Conservation (phyloP, 2,797 vertebrate genomes). For the Borostomias antarcticus region DNA sequence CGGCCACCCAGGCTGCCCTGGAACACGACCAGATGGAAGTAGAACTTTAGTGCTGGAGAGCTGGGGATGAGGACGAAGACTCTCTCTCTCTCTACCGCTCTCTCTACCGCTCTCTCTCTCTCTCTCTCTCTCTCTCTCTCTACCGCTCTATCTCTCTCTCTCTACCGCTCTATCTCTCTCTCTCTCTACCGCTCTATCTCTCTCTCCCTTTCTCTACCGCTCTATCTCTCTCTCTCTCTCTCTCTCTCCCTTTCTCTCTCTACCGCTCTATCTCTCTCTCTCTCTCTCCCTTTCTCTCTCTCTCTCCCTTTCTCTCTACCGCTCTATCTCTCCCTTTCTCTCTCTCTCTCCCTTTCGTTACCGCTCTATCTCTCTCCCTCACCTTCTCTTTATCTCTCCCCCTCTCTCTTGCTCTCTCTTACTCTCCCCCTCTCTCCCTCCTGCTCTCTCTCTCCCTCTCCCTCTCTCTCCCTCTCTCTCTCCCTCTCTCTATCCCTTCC, state of each 20-base stretch:
- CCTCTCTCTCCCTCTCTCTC: slow-evolving; percentile 24
- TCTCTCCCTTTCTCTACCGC: too few relatives aligned
- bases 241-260: slow-evolving; percentile 27
- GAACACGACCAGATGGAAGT: slow-evolving; percentile 99
- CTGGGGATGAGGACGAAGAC: slow-evolving; percentile 72
- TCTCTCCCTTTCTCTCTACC: slow-evolving; percentile 5
- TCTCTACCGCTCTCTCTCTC: slow-evolving; percentile 27
- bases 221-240: slow-evolving; percentile 40
- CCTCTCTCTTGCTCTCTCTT: too few relatives aligned
- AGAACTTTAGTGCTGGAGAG: slow-evolving; percentile 82
- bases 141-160: slow-evolving; percentile 26
- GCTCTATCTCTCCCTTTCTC: too few relatives aligned
- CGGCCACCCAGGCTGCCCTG: slow-evolving; percentile 98
- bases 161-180: too few relatives aligned
- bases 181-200: slow-evolving; percentile 26
- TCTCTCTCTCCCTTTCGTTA: too few relatives aligned
- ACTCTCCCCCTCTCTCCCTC: too few relatives aligned
- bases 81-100: slow-evolving; percentile 53
- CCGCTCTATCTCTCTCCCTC: too few relatives aligned
- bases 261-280: too few relatives aligned
- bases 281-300: slow-evolving; percentile 9
- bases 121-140: slow-evolving; percentile 33
- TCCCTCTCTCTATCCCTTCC: too few relatives aligned
- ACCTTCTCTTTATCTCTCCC: too few relatives aligned
- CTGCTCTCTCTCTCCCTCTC: too few relatives aligned